Evolutionary conservation across 2,113 vertebrate genomes (phyloP), one percentile per base, ranked within the genome.

Genomic region (Chionodraco myersi): DNA sequence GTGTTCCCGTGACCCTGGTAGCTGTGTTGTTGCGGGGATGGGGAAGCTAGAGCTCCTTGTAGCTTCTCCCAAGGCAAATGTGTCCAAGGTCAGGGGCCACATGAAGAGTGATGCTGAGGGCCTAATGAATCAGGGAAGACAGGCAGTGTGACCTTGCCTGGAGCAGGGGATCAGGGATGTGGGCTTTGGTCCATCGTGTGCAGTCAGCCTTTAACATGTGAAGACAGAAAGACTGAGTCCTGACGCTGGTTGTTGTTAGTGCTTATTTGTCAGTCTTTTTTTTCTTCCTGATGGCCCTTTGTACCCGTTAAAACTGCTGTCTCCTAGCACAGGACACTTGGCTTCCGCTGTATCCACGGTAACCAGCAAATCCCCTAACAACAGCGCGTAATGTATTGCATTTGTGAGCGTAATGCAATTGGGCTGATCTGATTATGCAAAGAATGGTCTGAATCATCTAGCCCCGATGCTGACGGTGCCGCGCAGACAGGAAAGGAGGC

Each of bases 391-490:
- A 87, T 84, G 81, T 90, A 94, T 95, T 91, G 68, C 86, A 90
- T 95, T 94, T 91, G 80, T 64, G 60, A 77, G 52, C 65, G 48
- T 95, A 94, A 95, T 94, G 88, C 86, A 85, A 94, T 95, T 93
- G 84, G 34, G 59, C 75, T 92, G 91, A 95, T 95, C 86, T 86
- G 86, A 93, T 95, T 94, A 93, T 91, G 88, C 75, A 87, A 89
- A 88, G 86, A 82, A 90, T 79, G 70, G 53, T 85, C 79, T 84
- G 90, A 94, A 91, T 94, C 87, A 86, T 92, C 80, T 73, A 80
- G 71, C 51, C 26, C 81, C 80, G 79, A 78, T 65, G 82, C 84
- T 83, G 87, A 85, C 48, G 5, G 56, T 18, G 73, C 53, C 74
- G 36, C 15, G n/a, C 49, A 16, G 4, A 72, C 77, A 80, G 86